phyloP scores from a whole-genome alignment of 2,888 invertebrate species.

The Steromphala cineraria region DNA sequence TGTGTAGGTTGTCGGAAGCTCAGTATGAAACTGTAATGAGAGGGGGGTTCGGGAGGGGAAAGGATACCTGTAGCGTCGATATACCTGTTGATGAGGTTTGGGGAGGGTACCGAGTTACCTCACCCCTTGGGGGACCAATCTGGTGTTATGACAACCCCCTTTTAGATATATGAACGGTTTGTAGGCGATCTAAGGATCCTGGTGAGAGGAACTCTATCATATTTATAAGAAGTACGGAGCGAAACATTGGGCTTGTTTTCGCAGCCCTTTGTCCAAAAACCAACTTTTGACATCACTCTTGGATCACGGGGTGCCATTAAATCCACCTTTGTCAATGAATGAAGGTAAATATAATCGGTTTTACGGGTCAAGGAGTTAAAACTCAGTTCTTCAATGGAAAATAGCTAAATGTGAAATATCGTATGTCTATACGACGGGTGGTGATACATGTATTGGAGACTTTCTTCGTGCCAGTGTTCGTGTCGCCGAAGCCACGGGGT shows the following conservation, averaged over 20 bases:
- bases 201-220: background rate
- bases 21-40: background rate
- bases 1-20: background rate
- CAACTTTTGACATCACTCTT: slow-evolving; percentile 8
- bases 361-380: slow-evolving; percentile 8
- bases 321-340: background rate
- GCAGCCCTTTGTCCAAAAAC: background rate
- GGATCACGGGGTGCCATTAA: background rate
- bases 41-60: background rate
- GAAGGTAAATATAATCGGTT: slow-evolving; percentile 4
- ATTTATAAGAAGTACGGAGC: background rate
- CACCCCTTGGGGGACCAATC: background rate
- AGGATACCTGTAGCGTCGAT: background rate
- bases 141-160: background rate
- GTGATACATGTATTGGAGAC: background rate
- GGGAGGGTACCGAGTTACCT: background rate
- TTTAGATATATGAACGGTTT: slow-evolving; percentile 1
- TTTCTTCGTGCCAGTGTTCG: too few species aligned
- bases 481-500: slow-evolving; percentile 1
- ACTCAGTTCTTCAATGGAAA: background rate
- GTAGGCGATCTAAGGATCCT: background rate
- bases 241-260: slow-evolving; percentile 7
- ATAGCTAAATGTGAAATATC: background rate
- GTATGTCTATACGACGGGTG: background rate
- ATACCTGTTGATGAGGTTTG: background rate